These are phyloP conservation scores for Gymnobelideus leadbeateri DNA, from an alignment of 2,113 vertebrate genomes.

Conservation along the genomic window DNA sequence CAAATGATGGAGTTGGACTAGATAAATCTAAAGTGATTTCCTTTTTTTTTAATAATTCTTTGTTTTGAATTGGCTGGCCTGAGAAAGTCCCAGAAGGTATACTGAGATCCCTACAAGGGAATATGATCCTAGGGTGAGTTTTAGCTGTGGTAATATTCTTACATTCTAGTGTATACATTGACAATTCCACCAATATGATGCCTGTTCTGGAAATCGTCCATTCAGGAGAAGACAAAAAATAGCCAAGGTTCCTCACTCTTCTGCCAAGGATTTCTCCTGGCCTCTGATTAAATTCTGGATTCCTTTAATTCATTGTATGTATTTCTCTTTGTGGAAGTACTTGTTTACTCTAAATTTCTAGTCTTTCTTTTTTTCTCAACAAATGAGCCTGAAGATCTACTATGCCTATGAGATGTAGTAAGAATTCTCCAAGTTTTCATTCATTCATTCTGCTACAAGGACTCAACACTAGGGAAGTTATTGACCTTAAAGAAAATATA, in stretches of 20 bases:
- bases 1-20: neutral
- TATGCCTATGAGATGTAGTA: no score
- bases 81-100: neutral
- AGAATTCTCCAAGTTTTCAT: no score
- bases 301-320: no score
- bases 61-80: neutral
- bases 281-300: neutral
- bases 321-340: no score
- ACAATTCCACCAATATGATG: neutral
- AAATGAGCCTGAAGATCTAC: no score
- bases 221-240: conserved; percentile 1
- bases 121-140: neutral
- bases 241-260: neutral
- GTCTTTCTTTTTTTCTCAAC: no score
- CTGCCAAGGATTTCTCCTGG: conserved; percentile 18
- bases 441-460: no score
- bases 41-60: no score
- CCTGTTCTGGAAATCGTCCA: neutral
- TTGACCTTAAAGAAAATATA: no score
- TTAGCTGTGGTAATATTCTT: neutral
- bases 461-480: no score
- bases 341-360: no score
- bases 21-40: no score
- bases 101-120: neutral
- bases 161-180: neutral